Evolutionary conservation across 2,797 vertebrate genomes (phyloP), one percentile per base, ranked within the genome.

Genomic region (Myotis daubentonii): DNA sequence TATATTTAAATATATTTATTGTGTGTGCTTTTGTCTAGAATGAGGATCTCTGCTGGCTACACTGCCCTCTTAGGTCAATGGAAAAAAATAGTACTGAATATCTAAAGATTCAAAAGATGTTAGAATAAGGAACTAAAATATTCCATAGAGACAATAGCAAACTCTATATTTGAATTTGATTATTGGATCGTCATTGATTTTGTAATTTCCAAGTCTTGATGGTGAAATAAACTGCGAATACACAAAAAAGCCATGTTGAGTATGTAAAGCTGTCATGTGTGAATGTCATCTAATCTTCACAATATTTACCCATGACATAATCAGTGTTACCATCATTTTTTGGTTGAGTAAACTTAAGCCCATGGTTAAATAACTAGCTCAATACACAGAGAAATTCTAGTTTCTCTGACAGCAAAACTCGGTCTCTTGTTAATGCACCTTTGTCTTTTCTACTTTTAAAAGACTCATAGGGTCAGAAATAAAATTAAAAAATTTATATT

Each of bases 351-450:
- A 88, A 91, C 2, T 13, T 79, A 91, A 82, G 51, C n/a, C 33
- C 9, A 10, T 88, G 60, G 17, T 86, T 94, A 94, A 91, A 82
- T 89, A 74, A 68, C 22, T 55, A 79, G 28, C 49, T 85, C 6
- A 44, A 51, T 17, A 28, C 36, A 70, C 33, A 53, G 22, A 30
- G 19, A 83, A 60, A 85, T 41, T 20, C 23, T 85, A 19, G 20
- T 60, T 86, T 88, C 33, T 79, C 78, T 41, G 30, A 94, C 19
- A 93, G 36, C 12, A 90, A 87, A 87, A 22, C 17, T 5, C 28
- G 53, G 8, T 1, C 6, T 81, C 47, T 91, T 23, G 12, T 65
- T 57, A n/a, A n/a, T 71, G 1, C 72, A 12, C 19, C 13, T 95
- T 36, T 78, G 30, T 12, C 1, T 91, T 78, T 79, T 22, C 38